Evolutionary conservation across 2,113 vertebrate species (phyloP).

Genomic region (Bujurquina vittata): DNA sequence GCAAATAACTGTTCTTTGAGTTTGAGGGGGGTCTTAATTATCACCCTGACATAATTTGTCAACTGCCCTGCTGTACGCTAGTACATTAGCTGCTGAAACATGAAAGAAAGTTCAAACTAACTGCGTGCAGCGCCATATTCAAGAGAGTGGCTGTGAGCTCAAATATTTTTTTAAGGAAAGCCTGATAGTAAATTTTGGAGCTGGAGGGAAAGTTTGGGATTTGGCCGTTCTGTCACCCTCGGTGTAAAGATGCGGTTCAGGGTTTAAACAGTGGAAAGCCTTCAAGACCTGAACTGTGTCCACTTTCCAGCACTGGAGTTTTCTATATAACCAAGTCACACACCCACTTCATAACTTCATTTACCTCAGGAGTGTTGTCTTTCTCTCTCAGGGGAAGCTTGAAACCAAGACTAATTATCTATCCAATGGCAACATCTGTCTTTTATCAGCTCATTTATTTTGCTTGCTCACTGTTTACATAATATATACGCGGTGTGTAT

Average conservation of each 20-base stretch:
- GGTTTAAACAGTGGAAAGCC: conserved; percentile 51
- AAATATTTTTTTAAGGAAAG: conserved; percentile 26
- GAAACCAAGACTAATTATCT: conserved; percentile 55
- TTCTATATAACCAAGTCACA: conserved; percentile 52
- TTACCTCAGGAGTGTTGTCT: conserved; percentile 54
- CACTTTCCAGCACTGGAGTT: conserved; percentile 49
- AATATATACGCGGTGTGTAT: conserved; percentile 1
- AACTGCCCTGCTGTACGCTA: background rate
- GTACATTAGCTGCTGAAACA: background rate
- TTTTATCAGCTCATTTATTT: conserved; percentile 69
- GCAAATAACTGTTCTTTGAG: no score
- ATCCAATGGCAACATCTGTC: conserved; percentile 64
- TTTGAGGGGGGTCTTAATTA: no score
- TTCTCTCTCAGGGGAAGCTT: conserved; percentile 55
- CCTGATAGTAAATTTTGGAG: conserved; percentile 31
- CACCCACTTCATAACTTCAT: conserved; percentile 50
- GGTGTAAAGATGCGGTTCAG: conserved; percentile 41
- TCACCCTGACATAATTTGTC: background rate
- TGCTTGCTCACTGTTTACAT: conserved; percentile 55
- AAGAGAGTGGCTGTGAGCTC: background rate
- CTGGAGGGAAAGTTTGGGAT: background rate
- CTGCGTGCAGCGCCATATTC: background rate
- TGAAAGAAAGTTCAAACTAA: background rate
- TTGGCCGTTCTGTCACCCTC: conserved; percentile 32
- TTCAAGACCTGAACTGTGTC: conserved; percentile 47